A percentile compares a stretch with the other conserved stretches of the same genome.
These are phyloP conservation scores for Micronycteris hirsuta DNA, from an alignment of 2,113 vertebrate species.

Conservation along the genomic window DNA sequence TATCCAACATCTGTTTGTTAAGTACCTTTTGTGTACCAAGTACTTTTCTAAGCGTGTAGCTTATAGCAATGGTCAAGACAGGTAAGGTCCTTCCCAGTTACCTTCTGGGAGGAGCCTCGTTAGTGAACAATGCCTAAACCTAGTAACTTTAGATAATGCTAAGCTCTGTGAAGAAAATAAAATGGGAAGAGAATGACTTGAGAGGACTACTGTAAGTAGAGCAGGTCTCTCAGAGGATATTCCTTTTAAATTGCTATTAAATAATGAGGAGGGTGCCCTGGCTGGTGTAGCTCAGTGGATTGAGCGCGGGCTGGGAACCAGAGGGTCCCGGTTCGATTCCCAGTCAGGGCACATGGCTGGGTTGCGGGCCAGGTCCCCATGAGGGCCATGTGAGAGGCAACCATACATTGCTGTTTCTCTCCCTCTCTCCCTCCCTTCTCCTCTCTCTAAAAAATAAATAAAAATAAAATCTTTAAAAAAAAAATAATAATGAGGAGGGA, in stretches of 20 bases:
- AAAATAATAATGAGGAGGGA: background rate
- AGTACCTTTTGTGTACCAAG: background rate
- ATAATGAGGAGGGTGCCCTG: background rate
- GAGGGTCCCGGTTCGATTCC: too few species aligned
- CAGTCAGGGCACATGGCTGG: too few species aligned
- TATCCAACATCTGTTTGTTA: background rate
- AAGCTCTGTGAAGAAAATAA: background rate
- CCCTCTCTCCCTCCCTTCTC: too few species aligned
- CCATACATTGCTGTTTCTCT: too few species aligned
- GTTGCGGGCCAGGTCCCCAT: too few species aligned
- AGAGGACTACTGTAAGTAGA: background rate
- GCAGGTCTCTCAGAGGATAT: background rate
- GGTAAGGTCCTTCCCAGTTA: background rate
- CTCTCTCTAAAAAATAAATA: too few species aligned
- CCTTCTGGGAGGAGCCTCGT: background rate
- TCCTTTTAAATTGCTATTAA: background rate
- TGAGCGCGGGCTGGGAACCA: too few species aligned
- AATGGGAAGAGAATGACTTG: background rate
- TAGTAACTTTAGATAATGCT: background rate
- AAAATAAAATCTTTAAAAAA: too few species aligned
- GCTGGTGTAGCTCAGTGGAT: too few species aligned
- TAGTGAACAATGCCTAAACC: background rate
- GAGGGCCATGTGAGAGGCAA: too few species aligned
- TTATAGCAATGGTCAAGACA: background rate
- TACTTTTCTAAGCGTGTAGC: background rate